Evolutionary conservation across 2,113 vertebrate genomes (phyloP).

Genomic region (Sinocyclocheilus grahami): DNA sequence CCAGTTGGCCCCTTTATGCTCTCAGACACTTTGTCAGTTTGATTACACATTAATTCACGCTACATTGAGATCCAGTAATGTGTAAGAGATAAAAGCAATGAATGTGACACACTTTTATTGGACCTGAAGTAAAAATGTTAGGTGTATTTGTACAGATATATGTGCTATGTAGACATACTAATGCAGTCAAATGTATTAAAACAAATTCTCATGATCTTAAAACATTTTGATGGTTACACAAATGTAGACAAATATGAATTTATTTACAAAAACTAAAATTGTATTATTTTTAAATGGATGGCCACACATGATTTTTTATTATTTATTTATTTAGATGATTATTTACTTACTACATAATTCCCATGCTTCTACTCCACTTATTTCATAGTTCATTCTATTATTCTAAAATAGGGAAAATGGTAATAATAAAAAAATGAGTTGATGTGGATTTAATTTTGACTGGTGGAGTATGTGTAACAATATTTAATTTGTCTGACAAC

Average conservation of each 20-base stretch:
- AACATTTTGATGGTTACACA: background rate
- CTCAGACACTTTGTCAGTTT: conserved; percentile 2
- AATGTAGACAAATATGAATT: background rate
- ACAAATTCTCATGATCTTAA: background rate
- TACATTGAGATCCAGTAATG: conserved; percentile 44
- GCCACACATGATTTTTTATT: background rate
- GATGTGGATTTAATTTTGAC: background rate
- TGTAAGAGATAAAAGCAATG: conserved; percentile 26
- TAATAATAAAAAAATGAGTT: background rate
- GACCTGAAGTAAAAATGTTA: background rate
- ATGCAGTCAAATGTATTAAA: background rate
- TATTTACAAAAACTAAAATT: background rate
- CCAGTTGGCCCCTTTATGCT: conserved; percentile 5
- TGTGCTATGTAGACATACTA: background rate
- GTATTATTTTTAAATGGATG: background rate
- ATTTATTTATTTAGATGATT: background rate
- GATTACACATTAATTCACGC: conserved; percentile 25
- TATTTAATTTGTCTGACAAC: background rate
- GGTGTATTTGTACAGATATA: background rate
- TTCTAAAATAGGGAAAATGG: background rate
- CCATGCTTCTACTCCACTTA: background rate
- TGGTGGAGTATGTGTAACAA: background rate
- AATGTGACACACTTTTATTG: background rate
- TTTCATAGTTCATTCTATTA: background rate
- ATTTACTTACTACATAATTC: background rate